Base-by-base conservation (phyloP, 2,888 invertebrate species). In the Achlya flavicornis region DNA sequence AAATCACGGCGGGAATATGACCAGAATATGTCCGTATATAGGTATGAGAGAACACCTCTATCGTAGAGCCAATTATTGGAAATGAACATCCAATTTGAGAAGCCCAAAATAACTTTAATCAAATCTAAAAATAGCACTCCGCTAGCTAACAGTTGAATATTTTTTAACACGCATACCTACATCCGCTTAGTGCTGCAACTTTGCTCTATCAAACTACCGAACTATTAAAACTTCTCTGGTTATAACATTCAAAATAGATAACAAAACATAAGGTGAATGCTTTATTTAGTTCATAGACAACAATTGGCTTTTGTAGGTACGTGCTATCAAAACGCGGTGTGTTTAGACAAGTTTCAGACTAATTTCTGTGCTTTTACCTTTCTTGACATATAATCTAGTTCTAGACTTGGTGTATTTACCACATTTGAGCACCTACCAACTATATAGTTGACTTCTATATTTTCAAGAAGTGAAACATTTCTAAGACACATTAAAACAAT, bases 191-290 rank as follows among this genome's bases (percentile, higher is more conserved):
- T 53, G 19, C 53, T 6, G 19, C 19, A 77, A 73, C 71, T 72
- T 70, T 66, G 68, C 67, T 61, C 67, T 67, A 64, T 63, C 65
- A 58, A 67, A 26, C 38, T 46, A 64, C 63, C 62, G 60, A 72
- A 75, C 75, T 74, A 70, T 76, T 73, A 69, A 72, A 78, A 75
- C 78, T 77, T 68, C 57, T 64, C 64, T 66, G 66, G 66, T 70
- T 64, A 67, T 60, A 58, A 57, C 65, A 63, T 66, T 64, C 43
- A 61, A 64, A 65, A 16, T 58, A 61, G 63, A 64, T 68, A 71
- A 66, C 64, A 41, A 41, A 32, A 26, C 8, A 43, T 61, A 53
- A 61, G 19, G 19, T n/a, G 35, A 63, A 61, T 57, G 46, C 19
- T 35, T 16, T 41, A 57, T 62, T 62, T 61, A 38, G 62, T 57